Evolutionary conservation across 2,888 invertebrate genomes (phyloP), one percentile per base, ranked within the genome.

Genomic region (Labia minor): DNA sequence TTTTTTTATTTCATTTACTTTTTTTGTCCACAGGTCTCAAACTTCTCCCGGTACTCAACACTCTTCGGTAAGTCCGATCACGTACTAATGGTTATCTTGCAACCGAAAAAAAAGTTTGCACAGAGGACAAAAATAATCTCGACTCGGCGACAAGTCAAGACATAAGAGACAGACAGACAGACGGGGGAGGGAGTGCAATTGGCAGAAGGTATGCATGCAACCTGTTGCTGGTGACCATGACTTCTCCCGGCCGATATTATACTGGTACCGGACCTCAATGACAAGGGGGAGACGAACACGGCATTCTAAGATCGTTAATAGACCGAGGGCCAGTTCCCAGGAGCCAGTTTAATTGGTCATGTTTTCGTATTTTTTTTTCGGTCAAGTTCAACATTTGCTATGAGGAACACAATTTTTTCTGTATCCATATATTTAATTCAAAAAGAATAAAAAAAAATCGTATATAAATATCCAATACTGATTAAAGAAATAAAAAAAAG

Each of bases 11-110:
- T n/a, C n/a, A n/a, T n/a, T n/a, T n/a, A n/a, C n/a, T n/a, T n/a
- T n/a, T 72, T 61, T 61, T 70, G 62, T 85, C 86, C 69, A n/a
- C 85, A 94, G 94, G 93, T 76, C 84, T 95, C 74, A 92, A 92
- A 77, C 83, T 95, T 64, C 83, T 94, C 74, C 91, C 93, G 75
- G 86, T 92, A 74, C 83, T 93, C 72, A 90, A 87, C 79, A 90
- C 89, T 78, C 81, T 92, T 75, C 87, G 92, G 92, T 91, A 81
- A 86, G 86, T 81, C 70, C n/a, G 49, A 49, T 49, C 49, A 49
- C 49, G 49, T 49, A 49, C n/a, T 16, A 49, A 49, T n/a, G 16
- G 49, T 49, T 49, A 49, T 49, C 49, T 49, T 14, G n/a, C 16
- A 49, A 49, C 26, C 26, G 8, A 49, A 49, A 49, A 49, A 49